A percentile compares a stretch with the other conserved stretches of the same genome.
phyloP scores from a whole-genome alignment of 2,888 invertebrate species.

The Oligia latruncula region DNA sequence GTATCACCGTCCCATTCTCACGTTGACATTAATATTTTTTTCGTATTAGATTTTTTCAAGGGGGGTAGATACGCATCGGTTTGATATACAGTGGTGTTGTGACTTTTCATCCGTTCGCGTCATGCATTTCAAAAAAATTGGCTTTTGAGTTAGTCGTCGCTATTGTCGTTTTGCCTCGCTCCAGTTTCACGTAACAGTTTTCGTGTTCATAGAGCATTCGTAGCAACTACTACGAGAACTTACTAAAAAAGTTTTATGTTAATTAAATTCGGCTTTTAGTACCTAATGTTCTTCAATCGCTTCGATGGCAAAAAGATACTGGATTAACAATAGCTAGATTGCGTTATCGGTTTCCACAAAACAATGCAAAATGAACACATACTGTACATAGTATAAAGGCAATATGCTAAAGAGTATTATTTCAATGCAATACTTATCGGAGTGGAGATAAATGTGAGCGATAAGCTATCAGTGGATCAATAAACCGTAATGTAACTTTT shows the following conservation, averaged over 20 bases:
- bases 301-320: slow-evolving; percentile 30
- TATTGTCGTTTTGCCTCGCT: slow-evolving; percentile 79
- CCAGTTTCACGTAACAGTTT: slow-evolving; percentile 75
- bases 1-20: slow-evolving; percentile 66
- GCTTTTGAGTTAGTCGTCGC: slow-evolving; percentile 76
- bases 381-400: slow-evolving; percentile 46
- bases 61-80: slow-evolving; percentile 80
- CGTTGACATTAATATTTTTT: slow-evolving; percentile 79
- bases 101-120: slow-evolving; percentile 78
- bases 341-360: slow-evolving; percentile 45
- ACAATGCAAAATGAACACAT: slow-evolving; percentile 55
- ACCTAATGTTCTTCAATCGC: slow-evolving; percentile 18
- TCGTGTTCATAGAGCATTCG: slow-evolving; percentile 65
- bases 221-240: slow-evolving; percentile 69
- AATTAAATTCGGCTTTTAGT: slow-evolving; percentile 71
- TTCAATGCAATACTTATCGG: slow-evolving; percentile 64
- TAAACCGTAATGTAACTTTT: slow-evolving; percentile 81
- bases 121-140: slow-evolving; percentile 82
- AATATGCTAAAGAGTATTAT: slow-evolving; percentile 63
- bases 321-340: slow-evolving; percentile 41
- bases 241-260: slow-evolving; percentile 73
- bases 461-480: slow-evolving; percentile 87
- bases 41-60: slow-evolving; percentile 79
- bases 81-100: slow-evolving; percentile 78
- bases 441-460: slow-evolving; percentile 81